Conservation (phyloP, 2,888 invertebrate genomes). For the Ceramica pisi region DNA sequence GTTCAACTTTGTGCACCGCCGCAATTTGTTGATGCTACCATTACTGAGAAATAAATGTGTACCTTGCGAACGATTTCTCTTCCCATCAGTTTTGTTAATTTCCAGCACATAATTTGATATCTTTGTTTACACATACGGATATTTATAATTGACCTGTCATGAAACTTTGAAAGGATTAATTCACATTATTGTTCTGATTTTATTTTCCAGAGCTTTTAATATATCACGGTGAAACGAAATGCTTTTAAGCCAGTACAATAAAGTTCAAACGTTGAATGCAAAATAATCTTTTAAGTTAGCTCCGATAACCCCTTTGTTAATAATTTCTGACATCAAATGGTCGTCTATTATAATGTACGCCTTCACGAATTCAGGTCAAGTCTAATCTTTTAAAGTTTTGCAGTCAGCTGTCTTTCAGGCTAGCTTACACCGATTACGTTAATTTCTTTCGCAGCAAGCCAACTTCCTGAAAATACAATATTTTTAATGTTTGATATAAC, state of each 20-base stretch:
- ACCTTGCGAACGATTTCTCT: not conserved
- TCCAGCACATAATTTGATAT: not conserved
- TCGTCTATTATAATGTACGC: slow-evolving; percentile 21
- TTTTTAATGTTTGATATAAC: not conserved
- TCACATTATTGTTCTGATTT: slow-evolving; percentile 24
- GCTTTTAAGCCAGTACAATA: slow-evolving; percentile 28
- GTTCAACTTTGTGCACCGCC: slow-evolving; percentile 42
- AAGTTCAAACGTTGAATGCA: slow-evolving; percentile 44
- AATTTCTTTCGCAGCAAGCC: slow-evolving; percentile 7
- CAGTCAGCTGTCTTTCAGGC: slow-evolving; percentile 44
- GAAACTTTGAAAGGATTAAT: slow-evolving; percentile 3
- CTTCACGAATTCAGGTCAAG: slow-evolving; percentile 40
- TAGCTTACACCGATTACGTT: slow-evolving; percentile 15
- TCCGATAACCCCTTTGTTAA: slow-evolving; percentile 29
- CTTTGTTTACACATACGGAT: not conserved
- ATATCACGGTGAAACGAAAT: slow-evolving; percentile 30
- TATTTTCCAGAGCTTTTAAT: slow-evolving; percentile 18
- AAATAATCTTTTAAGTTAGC: slow-evolving; percentile 28
- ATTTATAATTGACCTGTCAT: slow-evolving; percentile 1
- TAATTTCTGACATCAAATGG: slow-evolving; percentile 28
- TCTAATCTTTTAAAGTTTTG: slow-evolving; percentile 33
- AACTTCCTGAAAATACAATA: slow-evolving; percentile 2
- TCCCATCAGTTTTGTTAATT: not conserved
- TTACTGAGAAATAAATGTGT: slow-evolving; percentile 18
- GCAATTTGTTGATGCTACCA: slow-evolving; percentile 36